Percentiles rank a stretch among this genome's conserved stretches.
These are phyloP conservation scores for Deilephila porcellus DNA, from an alignment of 2,888 invertebrate species.

Conservation along the genomic window DNA sequence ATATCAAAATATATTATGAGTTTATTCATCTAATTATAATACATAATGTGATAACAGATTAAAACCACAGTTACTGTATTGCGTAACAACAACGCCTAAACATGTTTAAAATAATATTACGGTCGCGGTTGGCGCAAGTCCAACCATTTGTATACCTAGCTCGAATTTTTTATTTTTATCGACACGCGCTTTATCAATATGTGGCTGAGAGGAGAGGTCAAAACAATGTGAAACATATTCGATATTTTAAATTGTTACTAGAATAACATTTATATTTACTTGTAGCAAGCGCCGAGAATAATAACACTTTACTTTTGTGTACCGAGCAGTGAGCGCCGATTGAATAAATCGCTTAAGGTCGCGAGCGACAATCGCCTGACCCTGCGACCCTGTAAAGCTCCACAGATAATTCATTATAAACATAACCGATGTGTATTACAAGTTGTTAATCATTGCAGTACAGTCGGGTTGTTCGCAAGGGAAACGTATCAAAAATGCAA, in stretches of 20 bases:
- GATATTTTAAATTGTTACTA: neutral
- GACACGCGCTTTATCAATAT: conserved; percentile 34
- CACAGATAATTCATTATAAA: conserved; percentile 4
- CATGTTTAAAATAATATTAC: conserved; percentile 5
- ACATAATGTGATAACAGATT: neutral
- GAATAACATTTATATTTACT: conserved; percentile 9
- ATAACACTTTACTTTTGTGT: conserved; percentile 7
- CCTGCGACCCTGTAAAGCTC: conserved; percentile 26
- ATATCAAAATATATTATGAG: too few relatives aligned
- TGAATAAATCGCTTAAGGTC: conserved; percentile 31
- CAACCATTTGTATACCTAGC: conserved; percentile 45
- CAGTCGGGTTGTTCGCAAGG: conserved; percentile 37
- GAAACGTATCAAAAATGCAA: conserved; percentile 56
- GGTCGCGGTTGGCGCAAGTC: conserved; percentile 50
- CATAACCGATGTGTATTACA: neutral
- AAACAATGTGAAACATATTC: conserved; percentile 38
- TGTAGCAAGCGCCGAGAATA: neutral
- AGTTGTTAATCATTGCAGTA: conserved; percentile 28
- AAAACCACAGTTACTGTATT: neutral
- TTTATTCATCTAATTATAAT: too few relatives aligned
- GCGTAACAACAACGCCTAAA: neutral
- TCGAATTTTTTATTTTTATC: conserved; percentile 50
- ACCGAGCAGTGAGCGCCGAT: conserved; percentile 15
- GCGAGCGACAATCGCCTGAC: conserved; percentile 30
- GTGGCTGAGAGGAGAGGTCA: conserved; percentile 38